A percentile compares a stretch with the other conserved stretches of the same genome.
These are phyloP conservation scores for Atta cephalotes DNA, from an alignment of 1,140 invertebrate species.

Conservation along the genomic window DNA sequence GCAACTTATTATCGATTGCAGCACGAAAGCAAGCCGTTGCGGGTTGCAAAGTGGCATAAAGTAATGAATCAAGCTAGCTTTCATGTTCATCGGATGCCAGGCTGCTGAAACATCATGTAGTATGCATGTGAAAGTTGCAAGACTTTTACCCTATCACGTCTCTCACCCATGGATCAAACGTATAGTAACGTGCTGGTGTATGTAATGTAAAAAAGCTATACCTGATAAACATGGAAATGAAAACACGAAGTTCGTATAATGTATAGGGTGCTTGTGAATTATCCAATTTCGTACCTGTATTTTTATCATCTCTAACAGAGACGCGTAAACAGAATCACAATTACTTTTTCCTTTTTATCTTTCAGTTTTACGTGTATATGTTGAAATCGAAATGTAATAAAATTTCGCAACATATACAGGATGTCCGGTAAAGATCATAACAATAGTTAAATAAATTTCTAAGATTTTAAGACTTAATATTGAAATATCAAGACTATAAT, in stretches of 20 bases:
- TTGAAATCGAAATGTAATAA: too few species aligned
- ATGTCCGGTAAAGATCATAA: too few species aligned
- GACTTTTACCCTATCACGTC: conserved; percentile 59
- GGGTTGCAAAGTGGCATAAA: conserved; percentile 54
- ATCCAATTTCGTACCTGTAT: conserved; percentile 27
- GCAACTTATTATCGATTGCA: conserved; percentile 63
- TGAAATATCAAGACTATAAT: too few species aligned
- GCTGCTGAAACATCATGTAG: conserved; percentile 56
- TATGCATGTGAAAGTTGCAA: conserved; percentile 59
- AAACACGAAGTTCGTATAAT: conserved; percentile 50
- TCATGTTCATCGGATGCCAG: conserved; percentile 63
- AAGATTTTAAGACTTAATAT: too few species aligned
- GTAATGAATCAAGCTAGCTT: conserved; percentile 62
- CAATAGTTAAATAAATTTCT: too few species aligned
- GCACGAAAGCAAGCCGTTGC: conserved; percentile 60
- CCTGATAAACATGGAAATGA: conserved; percentile 62
- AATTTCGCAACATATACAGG: too few species aligned
- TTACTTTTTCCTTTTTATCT: not conserved
- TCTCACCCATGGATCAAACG: conserved; percentile 32
- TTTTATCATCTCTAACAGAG: not conserved
- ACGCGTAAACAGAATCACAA: not conserved
- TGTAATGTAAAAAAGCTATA: conserved; percentile 47
- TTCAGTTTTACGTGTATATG: not conserved
- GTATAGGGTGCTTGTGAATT: conserved; percentile 52
- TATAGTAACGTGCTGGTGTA: conserved; percentile 31